Conservation (phyloP, 2,888 invertebrate genomes). For the Leptodirus hochenwartii region DNA sequence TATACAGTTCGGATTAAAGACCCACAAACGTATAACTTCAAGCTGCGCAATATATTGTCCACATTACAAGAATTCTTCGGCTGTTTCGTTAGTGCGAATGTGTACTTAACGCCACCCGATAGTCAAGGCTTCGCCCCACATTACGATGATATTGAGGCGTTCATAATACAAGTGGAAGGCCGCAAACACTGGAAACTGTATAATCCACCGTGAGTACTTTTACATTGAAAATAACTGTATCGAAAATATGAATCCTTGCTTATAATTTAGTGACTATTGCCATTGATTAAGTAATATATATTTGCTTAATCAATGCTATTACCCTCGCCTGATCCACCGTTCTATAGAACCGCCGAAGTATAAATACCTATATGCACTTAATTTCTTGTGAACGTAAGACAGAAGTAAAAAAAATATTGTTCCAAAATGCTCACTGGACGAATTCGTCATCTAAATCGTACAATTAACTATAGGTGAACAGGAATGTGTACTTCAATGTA, state of each 20-base stretch:
- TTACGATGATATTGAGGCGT: slow-evolving; percentile 97
- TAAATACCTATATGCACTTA: too few relatives aligned
- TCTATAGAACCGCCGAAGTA: too few relatives aligned
- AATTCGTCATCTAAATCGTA: too few relatives aligned
- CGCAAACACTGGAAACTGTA: slow-evolving; percentile 89
- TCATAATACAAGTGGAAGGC: slow-evolving; percentile 90
- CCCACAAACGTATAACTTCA: slow-evolving; percentile 66
- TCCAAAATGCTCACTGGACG: too few relatives aligned
- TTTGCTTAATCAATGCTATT: too few relatives aligned
- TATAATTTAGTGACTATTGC: slow-evolving; percentile 5
- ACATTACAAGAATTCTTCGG: slow-evolving; percentile 85
- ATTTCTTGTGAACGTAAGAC: too few relatives aligned
- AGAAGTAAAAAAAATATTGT: too few relatives aligned
- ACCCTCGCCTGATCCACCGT: too few relatives aligned
- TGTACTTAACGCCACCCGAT: slow-evolving; percentile 86
- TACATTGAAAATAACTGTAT: too few relatives aligned
- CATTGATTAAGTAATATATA: too few relatives aligned
- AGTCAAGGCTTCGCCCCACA: slow-evolving; percentile 98
- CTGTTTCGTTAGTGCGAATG: slow-evolving; percentile 88
- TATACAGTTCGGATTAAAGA: slow-evolving; percentile 81
- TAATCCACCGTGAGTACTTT: slow-evolving; percentile 38
- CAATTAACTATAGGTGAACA: too few relatives aligned
- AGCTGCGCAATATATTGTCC: slow-evolving; percentile 46
- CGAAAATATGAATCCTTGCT: slow-evolving; percentile 4
- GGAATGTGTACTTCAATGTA: too few relatives aligned